phyloP scores from a whole-genome alignment of 2,888 invertebrate genomes.

The Hydraecia micacea region DNA sequence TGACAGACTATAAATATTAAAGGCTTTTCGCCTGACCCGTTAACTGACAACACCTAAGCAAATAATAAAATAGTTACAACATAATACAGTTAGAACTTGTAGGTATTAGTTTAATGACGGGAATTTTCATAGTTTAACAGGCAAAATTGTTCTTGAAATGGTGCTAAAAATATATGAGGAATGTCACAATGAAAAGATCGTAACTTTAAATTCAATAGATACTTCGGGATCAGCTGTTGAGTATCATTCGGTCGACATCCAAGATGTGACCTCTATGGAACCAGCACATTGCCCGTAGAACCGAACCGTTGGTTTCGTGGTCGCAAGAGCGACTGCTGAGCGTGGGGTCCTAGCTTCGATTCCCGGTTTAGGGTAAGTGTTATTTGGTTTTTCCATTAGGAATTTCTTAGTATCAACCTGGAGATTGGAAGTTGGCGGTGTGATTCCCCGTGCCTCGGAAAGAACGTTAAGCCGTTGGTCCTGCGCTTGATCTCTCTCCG shows the following conservation, averaged over 20 bases:
- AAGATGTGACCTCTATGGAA: slow-evolving; percentile 6
- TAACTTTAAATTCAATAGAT: slow-evolving; percentile 25
- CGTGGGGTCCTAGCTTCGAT: no score
- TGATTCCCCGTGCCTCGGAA: no score
- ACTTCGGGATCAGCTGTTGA: slow-evolving; percentile 2
- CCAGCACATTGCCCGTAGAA: background rate
- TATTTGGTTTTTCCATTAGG: no score
- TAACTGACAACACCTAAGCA: slow-evolving; percentile 44
- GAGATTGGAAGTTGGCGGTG: no score
- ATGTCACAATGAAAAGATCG: background rate
- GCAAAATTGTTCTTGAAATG: background rate
- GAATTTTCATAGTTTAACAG: background rate
- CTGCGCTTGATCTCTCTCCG: no score
- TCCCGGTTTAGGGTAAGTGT: no score
- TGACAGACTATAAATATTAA: slow-evolving; percentile 59
- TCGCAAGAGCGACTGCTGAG: background rate
- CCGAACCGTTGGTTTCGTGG: background rate
- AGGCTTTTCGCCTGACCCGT: slow-evolving; percentile 50
- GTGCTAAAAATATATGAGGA: background rate
- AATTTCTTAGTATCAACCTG: no score
- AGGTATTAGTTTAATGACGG: background rate
- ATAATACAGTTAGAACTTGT: slow-evolving; percentile 26
- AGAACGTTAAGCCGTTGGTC: no score
- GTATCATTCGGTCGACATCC: background rate
- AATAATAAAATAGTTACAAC: slow-evolving; percentile 42